Base-by-base conservation (phyloP, 2,113 vertebrate species). In the Oncorhynchus clarkii region DNA sequence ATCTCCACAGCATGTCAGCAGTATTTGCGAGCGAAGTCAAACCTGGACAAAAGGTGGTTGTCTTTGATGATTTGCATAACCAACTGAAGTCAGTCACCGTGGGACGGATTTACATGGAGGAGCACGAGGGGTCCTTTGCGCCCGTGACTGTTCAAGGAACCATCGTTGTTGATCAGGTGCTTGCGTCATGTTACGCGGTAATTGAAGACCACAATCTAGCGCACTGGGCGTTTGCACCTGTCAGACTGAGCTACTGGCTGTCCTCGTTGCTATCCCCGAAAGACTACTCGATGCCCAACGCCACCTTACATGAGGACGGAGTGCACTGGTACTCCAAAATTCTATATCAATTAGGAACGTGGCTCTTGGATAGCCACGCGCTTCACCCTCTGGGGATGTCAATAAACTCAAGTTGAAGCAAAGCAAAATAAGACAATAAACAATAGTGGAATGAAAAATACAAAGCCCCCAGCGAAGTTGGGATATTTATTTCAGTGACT, bases 401-500 rank as follows among this genome's bases (percentile, higher is more conserved):
- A 64, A 86, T 85, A 74, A 79, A 84, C 2, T 89, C 94, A 48
- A 97, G 96, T 93, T 99, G 97, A 98, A 92, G 82, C 84, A 78
- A 74, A 88, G 84, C 88, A 75, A 87, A 88, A 75, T 48, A 66
- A 88, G 79, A 91, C 86, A 85, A 68, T 80, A 80, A 90, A 85
- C 90, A 90, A 89, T 92, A 93, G 87, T 89, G 93, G 94, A 88
- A 92, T 89, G 89, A 91, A 84, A 92, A 86, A 93, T 91, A 92
- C 93, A 92, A 45, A 45, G 92, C 94, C 91, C 93, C 93, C 93
- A 93, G 88, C 91, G 91, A 93, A 94, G 93, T 93, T 93, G 93
- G 96, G 93, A 96, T 98, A 99, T 99, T 99, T 99, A 99, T 99
- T 99, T 96, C 93, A 95, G 93, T 94, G 95, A 94, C 96, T 95